phyloP scores from a whole-genome alignment of 2,888 invertebrate genomes.

The Dastarcus helophoroides region DNA sequence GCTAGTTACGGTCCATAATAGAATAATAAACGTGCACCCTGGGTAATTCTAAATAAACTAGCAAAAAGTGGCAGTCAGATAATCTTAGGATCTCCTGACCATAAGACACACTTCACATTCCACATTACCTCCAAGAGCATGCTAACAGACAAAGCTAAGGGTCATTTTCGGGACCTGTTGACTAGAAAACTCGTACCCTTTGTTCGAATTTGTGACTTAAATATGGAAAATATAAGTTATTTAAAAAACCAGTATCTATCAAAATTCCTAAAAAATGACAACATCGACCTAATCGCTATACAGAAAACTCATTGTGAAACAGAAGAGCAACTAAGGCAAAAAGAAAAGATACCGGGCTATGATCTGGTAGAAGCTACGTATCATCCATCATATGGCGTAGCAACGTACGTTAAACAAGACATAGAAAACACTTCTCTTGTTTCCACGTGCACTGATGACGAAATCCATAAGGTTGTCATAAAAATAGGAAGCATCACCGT shows the following conservation, averaged over 20 bases:
- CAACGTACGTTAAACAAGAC: constrained; percentile 11
- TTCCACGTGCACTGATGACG: constrained; percentile 8
- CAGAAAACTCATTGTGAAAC: constrained; percentile 13
- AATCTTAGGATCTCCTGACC: no score
- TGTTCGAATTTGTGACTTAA: constrained; percentile 7
- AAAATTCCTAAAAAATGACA: constrained; percentile 1
- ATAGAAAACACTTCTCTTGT: constrained; percentile 13
- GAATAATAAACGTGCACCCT: no score
- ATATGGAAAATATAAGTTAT: constrained; percentile 5
- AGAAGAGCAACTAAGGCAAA: constrained; percentile 9
- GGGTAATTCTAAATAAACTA: no score
- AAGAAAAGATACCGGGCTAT: constrained; percentile 12
- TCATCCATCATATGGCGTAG: constrained; percentile 8
- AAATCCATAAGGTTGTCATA: constrained; percentile 10
- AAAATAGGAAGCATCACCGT: constrained; percentile 10
- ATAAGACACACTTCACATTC: no score
- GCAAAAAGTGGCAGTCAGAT: no score
- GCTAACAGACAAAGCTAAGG: no score
- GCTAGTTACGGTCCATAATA: no score
- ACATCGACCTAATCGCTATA: constrained; percentile 5
- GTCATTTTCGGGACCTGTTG: constrained; percentile 7
- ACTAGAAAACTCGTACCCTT: constrained; percentile 7
- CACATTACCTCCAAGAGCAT: no score
- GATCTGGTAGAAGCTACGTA: constrained; percentile 10
- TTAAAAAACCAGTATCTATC: constrained; percentile 4